Evolutionary conservation across 2,797 vertebrate species (phyloP).

Genomic region (Gouania willdenowi): DNA sequence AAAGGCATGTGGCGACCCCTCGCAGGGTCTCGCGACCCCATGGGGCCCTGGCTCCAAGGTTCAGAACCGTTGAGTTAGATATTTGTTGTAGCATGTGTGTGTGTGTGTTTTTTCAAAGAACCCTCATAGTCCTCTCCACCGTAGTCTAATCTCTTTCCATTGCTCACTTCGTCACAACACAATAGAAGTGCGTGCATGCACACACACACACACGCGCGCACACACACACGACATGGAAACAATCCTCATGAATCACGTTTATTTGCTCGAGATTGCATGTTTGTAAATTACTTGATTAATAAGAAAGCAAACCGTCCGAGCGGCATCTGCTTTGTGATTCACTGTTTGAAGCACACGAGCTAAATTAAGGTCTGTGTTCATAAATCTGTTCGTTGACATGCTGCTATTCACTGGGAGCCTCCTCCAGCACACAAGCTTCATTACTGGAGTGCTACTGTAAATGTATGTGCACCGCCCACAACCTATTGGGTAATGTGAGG

Average conservation of each 20-base stretch:
- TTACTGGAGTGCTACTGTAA: conserved; percentile 18
- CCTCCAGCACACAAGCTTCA: conserved; percentile 18
- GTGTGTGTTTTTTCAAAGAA: conserved; percentile 38
- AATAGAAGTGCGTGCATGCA: conserved; percentile 2
- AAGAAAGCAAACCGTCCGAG: conserved; percentile 35
- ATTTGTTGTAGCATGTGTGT: no score
- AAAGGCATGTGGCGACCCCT: no score
- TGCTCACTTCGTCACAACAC: conserved; percentile 12
- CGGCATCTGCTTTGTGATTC: conserved; percentile 42
- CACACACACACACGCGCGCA: not conserved
- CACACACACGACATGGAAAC: not conserved
- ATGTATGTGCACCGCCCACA: conserved; percentile 12
- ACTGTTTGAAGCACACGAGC: conserved; percentile 18
- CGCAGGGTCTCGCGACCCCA: no score
- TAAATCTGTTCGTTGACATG: conserved; percentile 40
- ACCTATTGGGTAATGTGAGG: conserved; percentile 11
- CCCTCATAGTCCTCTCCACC: conserved; percentile 44
- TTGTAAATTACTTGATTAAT: conserved; percentile 61
- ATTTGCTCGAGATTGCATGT: conserved; percentile 52
- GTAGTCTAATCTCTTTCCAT: conserved; percentile 35
- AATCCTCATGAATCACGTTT: conserved; percentile 23
- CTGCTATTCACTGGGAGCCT: conserved; percentile 10
- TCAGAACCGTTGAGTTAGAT: no score
- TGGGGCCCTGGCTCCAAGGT: no score
- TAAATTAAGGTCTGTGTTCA: conserved; percentile 42